These are phyloP conservation scores for Argyrosomus japonicus DNA, from an alignment of 2,113 vertebrate genomes.

Conservation along the genomic window DNA sequence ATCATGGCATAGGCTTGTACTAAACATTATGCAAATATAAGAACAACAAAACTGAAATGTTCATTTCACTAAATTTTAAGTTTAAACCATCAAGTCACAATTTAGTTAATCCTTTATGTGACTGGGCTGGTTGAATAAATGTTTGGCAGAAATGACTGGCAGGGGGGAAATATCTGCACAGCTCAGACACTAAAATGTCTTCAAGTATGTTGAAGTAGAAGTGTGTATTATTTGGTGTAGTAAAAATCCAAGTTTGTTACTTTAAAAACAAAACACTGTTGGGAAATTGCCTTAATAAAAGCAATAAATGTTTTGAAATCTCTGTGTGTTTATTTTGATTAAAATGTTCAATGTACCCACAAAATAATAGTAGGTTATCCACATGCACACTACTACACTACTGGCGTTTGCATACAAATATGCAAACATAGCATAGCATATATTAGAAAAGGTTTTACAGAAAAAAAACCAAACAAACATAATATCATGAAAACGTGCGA, in stretches of 20 bases:
- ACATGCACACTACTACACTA: not conserved
- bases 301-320: constrained; percentile 35
- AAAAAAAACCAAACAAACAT: too few relatives aligned
- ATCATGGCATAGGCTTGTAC: too few relatives aligned
- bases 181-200: not conserved
- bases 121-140: not conserved
- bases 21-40: not conserved
- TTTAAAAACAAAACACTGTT: constrained; percentile 6
- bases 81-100: not conserved
- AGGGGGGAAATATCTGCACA: not conserved
- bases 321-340: not conserved
- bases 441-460: not conserved
- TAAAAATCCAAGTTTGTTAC: not conserved
- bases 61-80: not conserved
- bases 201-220: not conserved
- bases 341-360: not conserved
- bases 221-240: not conserved
- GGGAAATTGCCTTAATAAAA: too few relatives aligned
- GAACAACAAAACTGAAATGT: not conserved
- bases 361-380: too few relatives aligned
- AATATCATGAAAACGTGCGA: not conserved
- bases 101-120: not conserved
- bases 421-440: too few relatives aligned
- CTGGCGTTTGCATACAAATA: too few relatives aligned
- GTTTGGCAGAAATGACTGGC: not conserved